Percentiles rank a stretch among this genome's conserved stretches.
Conservation (phyloP, 2,113 vertebrate species). For the Boleophthalmus pectinirostris region DNA sequence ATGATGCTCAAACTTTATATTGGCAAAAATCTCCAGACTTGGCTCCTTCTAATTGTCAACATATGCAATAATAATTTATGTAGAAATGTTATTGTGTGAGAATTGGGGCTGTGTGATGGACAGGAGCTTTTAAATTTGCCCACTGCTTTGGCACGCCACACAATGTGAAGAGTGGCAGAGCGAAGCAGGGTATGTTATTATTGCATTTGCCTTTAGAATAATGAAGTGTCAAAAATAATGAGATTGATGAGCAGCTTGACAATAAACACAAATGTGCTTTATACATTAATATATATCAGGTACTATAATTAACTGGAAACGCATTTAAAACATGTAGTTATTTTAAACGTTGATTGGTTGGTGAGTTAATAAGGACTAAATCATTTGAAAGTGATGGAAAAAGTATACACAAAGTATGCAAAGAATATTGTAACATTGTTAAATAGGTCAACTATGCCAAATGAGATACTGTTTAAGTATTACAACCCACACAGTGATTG, state of each 20-base stretch:
- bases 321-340: not conserved
- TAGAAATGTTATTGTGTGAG: not conserved
- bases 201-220: slow-evolving; percentile 14
- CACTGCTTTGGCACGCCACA: not conserved
- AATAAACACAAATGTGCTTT: slow-evolving; percentile 1
- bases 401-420: not conserved
- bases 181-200: slow-evolving; percentile 13
- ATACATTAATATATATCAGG: not conserved
- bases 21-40: not conserved
- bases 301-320: not conserved
- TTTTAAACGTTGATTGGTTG: not conserved
- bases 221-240: slow-evolving; percentile 8
- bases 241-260: not conserved
- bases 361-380: not conserved
- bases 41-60: slow-evolving; percentile 1
- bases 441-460: not conserved
- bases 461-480: no score
- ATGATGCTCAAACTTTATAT: not conserved
- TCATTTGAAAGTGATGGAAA: not conserved
- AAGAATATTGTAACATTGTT: not conserved
- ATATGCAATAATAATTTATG: not conserved
- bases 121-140: slow-evolving; percentile 9
- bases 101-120: not conserved
- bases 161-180: not conserved
- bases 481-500: not conserved